Conservation (phyloP, 2,888 invertebrate genomes). For the Apamea crenata region DNA sequence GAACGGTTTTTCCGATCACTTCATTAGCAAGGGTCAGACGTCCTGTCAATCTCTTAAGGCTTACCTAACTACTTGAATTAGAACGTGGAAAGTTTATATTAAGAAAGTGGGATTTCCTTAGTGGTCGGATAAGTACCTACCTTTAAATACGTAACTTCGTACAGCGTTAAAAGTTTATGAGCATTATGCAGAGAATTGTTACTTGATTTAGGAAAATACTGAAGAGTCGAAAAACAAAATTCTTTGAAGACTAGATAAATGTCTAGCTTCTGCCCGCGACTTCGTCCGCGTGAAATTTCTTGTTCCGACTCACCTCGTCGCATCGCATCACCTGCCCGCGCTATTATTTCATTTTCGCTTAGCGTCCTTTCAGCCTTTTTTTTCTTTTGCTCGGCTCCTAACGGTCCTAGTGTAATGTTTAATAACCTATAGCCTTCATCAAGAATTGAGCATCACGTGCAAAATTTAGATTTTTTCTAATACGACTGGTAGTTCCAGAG, state of each 20-base stretch:
- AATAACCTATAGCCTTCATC: no score
- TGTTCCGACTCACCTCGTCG: no score
- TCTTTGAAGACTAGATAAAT: not conserved
- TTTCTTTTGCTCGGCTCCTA: no score
- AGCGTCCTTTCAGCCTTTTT: no score
- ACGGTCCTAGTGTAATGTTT: no score
- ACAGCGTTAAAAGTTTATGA: not conserved
- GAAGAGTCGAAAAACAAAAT: not conserved
- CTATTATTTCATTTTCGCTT: no score
- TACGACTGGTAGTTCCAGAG: no score
- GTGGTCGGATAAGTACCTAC: not conserved
- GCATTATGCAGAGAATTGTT: not conserved
- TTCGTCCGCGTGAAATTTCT: no score
- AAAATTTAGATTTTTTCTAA: no score
- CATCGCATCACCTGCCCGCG: no score
- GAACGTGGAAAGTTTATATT: constrained; percentile 4
- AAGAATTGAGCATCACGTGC: no score
- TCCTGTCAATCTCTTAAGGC: not conserved
- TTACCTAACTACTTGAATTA: not conserved
- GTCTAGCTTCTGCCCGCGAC: no score
- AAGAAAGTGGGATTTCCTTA: constrained; percentile 10
- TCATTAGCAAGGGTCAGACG: constrained; percentile 36
- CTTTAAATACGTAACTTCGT: not conserved
- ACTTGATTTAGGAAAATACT: not conserved
- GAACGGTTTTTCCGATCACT: constrained; percentile 26